Evolutionary conservation across 2,888 invertebrate species (phyloP).

Genomic region (Drosophila kuntzei): DNA sequence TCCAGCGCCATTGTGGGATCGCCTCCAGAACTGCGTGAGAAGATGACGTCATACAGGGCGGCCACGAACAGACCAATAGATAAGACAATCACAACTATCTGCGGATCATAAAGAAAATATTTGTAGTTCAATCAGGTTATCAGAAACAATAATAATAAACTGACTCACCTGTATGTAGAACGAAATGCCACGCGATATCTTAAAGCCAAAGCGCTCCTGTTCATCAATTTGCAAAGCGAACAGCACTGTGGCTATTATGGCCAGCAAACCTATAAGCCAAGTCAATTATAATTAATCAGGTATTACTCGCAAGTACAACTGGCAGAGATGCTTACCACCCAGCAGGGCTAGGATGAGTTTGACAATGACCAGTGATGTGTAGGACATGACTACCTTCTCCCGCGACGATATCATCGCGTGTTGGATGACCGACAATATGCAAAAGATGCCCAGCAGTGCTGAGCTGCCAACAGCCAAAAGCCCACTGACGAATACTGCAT

Average conservation of each 20-base stretch:
- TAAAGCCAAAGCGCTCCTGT: slow-evolving; percentile 89
- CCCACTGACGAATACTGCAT: slow-evolving; percentile 93
- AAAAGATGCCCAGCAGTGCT: slow-evolving; percentile 90
- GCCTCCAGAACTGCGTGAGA: slow-evolving; percentile 91
- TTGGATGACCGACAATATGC: slow-evolving; percentile 92
- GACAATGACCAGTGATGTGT: slow-evolving; percentile 91
- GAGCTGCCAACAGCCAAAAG: slow-evolving; percentile 92
- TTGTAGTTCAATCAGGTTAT: not conserved
- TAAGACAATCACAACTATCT: slow-evolving; percentile 92
- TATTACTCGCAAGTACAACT: not conserved
- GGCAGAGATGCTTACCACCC: slow-evolving; percentile 88
- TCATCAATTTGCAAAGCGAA: slow-evolving; percentile 95
- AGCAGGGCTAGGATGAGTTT: slow-evolving; percentile 92
- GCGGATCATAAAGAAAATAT: slow-evolving; percentile 79
- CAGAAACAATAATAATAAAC: not conserved
- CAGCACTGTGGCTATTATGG: slow-evolving; percentile 92
- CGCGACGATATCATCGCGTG: slow-evolving; percentile 94
- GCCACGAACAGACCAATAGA: slow-evolving; percentile 91
- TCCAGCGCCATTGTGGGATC: slow-evolving; percentile 90
- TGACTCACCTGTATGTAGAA: slow-evolving; percentile 94
- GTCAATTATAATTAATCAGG: slow-evolving; percentile 6
- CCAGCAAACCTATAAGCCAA: slow-evolving; percentile 88
- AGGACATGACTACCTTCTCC: slow-evolving; percentile 92
- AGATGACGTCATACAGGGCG: slow-evolving; percentile 92
- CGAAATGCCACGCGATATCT: slow-evolving; percentile 91